phyloP scores from a whole-genome alignment of 2,888 invertebrate species.

The Drosophila maculinotata region DNA sequence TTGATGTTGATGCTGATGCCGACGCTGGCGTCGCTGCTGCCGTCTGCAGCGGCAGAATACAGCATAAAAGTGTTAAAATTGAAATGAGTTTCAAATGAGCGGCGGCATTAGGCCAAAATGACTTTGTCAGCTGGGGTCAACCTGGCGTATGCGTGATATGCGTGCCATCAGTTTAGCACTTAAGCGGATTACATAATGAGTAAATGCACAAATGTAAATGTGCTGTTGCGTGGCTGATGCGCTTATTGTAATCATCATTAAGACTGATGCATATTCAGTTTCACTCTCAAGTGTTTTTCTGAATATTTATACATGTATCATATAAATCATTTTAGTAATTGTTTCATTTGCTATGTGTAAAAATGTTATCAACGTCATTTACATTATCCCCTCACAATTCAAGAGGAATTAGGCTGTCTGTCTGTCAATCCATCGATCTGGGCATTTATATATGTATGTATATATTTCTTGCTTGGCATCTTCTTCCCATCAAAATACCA shows the following conservation, averaged over 20 bases:
- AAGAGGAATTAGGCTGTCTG: conserved; percentile 63
- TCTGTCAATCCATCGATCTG: conserved; percentile 36
- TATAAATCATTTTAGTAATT: background rate
- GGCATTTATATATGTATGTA: conserved; percentile 1
- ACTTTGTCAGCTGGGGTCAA: conserved; percentile 64
- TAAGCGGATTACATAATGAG: conserved; percentile 49
- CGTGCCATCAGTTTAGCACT: conserved; percentile 31
- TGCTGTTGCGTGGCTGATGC: too few species aligned
- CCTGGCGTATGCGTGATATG: conserved; percentile 63
- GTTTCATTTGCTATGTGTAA: conserved; percentile 3
- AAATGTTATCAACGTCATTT: background rate
- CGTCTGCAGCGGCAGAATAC: conserved; percentile 15
- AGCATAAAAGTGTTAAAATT: conserved; percentile 77
- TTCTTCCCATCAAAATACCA: conserved; percentile 16
- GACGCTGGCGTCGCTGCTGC: conserved; percentile 9
- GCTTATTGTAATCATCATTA: background rate
- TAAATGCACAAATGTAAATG: conserved; percentile 2
- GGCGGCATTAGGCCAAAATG: conserved; percentile 53
- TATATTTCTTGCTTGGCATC: too few species aligned
- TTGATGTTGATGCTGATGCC: background rate
- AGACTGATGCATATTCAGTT: background rate
- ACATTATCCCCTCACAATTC: conserved; percentile 54
- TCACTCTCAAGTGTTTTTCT: too few species aligned
- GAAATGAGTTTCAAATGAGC: conserved; percentile 75
- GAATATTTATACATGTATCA: background rate